Conservation (phyloP, 2,888 invertebrate species). For the Nasonovia ribisnigri region DNA sequence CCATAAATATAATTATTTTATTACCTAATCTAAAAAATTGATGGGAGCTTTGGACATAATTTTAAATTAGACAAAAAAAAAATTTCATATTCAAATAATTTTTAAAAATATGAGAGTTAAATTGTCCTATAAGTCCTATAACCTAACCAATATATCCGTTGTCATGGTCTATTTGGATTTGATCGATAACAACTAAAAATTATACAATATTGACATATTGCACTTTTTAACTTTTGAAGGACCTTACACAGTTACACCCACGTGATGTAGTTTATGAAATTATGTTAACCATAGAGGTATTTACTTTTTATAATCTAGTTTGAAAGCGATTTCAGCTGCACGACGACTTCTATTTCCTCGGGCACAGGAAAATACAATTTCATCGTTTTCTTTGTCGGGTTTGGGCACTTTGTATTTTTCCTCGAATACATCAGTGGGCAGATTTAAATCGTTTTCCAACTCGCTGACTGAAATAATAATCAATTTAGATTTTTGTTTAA, state of each 20-base stretch:
- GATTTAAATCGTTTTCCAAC: constrained; percentile 43
- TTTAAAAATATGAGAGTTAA: not conserved
- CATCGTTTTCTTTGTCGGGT: constrained; percentile 33
- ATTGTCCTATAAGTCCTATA: not conserved
- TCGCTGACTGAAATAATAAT: constrained; percentile 47
- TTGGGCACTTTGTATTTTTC: constrained; percentile 34
- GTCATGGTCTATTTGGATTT: not conserved
- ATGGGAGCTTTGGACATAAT: not conserved
- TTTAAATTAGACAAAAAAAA: not conserved
- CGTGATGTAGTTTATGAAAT: not conserved
- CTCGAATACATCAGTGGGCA: constrained; percentile 25
- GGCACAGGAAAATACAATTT: constrained; percentile 58
- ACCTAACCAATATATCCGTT: too few species aligned
- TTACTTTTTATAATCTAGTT: constrained; percentile 52
- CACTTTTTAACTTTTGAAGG: not conserved
- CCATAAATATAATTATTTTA: not conserved
- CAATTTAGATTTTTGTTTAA: not conserved
- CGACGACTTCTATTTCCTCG: constrained; percentile 51
- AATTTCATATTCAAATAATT: too few species aligned
- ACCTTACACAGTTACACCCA: not conserved
- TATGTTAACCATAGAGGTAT: not conserved
- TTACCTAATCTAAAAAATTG: not conserved
- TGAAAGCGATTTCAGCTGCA: constrained; percentile 49
- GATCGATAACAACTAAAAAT: not conserved
- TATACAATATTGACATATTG: not conserved